A percentile compares a stretch with the other conserved stretches of the same genome.
phyloP scores from a whole-genome alignment of 1,140 invertebrate genomes.

The Drosophila nikananu region DNA sequence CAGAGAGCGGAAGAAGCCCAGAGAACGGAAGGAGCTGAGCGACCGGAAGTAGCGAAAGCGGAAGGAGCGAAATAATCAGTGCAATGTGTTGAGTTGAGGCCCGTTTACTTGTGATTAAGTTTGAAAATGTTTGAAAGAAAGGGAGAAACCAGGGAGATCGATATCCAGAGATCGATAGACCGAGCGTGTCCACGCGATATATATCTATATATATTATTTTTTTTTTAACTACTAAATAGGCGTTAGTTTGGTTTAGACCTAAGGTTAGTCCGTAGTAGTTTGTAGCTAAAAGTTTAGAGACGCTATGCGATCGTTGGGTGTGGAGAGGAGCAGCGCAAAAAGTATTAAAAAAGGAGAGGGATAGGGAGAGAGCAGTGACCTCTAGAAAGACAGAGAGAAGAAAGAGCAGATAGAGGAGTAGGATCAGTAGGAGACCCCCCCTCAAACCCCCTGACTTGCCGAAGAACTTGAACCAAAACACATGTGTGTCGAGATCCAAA shows the following conservation, averaged over 20 bases:
- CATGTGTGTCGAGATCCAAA: conserved; percentile 49
- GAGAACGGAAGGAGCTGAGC: too few relatives aligned
- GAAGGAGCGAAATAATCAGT: conserved; percentile 35
- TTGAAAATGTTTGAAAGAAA: conserved; percentile 43
- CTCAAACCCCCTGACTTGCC: conserved; percentile 26
- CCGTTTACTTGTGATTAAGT: conserved; percentile 82
- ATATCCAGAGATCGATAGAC: neutral
- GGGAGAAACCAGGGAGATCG: neutral
- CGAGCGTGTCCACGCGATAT: conserved; percentile 28
- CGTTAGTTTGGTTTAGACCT: conserved; percentile 27
- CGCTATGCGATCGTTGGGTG: conserved; percentile 60
- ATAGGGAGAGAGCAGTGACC: conserved; percentile 3
- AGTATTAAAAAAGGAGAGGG: conserved; percentile 58
- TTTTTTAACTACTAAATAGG: conserved; percentile 45
- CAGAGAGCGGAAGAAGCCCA: too few relatives aligned
- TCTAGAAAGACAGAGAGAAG: too few relatives aligned
- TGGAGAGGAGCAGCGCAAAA: conserved; percentile 57
- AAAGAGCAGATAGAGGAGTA: neutral
- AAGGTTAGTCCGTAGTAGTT: conserved; percentile 56
- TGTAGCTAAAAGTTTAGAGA: conserved; percentile 80
- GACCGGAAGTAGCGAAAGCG: neutral
- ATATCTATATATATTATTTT: conserved; percentile 24
- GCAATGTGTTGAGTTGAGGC: conserved; percentile 65
- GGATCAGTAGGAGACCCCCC: neutral
- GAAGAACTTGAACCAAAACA: conserved; percentile 72